Evolutionary conservation across 1,140 invertebrate species (phyloP).

Genomic region (Paraescarpia echinospica): DNA sequence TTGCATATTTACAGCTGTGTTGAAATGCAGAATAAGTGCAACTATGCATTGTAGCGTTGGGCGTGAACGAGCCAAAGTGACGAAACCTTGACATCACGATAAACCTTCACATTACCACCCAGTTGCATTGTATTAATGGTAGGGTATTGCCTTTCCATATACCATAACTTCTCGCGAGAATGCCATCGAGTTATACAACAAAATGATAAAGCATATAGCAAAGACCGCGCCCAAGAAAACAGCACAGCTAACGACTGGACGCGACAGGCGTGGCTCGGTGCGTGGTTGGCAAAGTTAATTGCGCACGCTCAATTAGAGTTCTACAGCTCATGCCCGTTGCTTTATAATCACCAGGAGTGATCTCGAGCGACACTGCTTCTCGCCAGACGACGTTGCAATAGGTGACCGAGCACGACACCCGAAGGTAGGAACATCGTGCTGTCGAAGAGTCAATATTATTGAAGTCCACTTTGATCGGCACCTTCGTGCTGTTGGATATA

Average conservation of each 20-base stretch:
- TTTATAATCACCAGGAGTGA: background rate
- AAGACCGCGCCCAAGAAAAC: background rate
- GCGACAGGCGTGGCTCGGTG: background rate
- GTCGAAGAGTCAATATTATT: too few species aligned
- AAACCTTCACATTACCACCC: background rate
- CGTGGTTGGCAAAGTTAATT: background rate
- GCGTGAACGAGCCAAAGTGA: background rate
- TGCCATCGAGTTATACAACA: background rate
- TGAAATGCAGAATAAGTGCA: too few species aligned
- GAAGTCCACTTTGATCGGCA: too few species aligned
- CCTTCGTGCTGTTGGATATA: too few species aligned
- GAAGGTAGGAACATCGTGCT: background rate
- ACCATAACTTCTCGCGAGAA: background rate
- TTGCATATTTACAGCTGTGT: too few species aligned
- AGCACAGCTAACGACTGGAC: background rate
- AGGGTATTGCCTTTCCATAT: background rate
- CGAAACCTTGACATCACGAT: background rate
- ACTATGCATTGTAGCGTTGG: background rate
- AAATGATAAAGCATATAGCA: background rate
- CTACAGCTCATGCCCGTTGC: background rate
- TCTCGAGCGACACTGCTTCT: background rate
- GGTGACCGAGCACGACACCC: background rate
- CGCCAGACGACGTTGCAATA: background rate
- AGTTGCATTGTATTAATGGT: background rate
- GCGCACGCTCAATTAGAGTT: background rate